Evolutionary conservation across 2,888 invertebrate species (phyloP).

Genomic region (Thereva nobilitata): DNA sequence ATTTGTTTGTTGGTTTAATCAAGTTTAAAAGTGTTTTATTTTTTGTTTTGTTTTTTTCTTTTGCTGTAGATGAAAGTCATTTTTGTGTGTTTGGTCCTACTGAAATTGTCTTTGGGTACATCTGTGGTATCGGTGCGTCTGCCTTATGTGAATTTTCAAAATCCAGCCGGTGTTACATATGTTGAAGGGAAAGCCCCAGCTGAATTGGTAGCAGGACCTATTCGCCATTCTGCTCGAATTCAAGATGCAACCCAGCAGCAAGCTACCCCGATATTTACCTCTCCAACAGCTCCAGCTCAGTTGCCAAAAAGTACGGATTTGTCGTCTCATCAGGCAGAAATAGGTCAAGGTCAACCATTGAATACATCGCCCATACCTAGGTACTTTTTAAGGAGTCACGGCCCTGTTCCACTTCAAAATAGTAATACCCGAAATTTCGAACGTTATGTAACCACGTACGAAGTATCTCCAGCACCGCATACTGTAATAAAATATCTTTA

Average conservation of each 20-base stretch:
- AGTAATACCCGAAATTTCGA: no score
- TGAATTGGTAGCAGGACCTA: slow-evolving; percentile 50
- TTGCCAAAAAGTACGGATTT: no score
- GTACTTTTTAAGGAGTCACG: no score
- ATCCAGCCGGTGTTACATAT: slow-evolving; percentile 63
- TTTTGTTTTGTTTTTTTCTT: slow-evolving; percentile 9
- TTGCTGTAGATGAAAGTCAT: slow-evolving; percentile 24
- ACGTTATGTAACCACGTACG: no score
- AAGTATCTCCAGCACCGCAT: no score
- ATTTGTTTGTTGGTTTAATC: background rate
- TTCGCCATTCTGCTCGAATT: background rate
- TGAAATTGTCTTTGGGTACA: slow-evolving; percentile 4
- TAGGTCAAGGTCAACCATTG: no score
- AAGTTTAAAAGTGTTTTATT: background rate
- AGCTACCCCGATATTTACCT: background rate
- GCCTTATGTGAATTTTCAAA: slow-evolving; percentile 42
- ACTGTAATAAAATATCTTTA: no score
- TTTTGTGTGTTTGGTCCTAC: slow-evolving; percentile 19
- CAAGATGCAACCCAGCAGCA: slow-evolving; percentile 1
- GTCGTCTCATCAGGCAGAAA: no score
- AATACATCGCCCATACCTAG: no score
- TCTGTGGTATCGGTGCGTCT: slow-evolving; percentile 7
- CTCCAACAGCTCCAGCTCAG: background rate
- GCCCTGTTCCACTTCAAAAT: no score
- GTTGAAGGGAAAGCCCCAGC: slow-evolving; percentile 53